Evolutionary conservation across 2,797 vertebrate genomes (phyloP), one percentile per base, ranked within the genome.

Genomic region (Micromesistius poutassou): DNA sequence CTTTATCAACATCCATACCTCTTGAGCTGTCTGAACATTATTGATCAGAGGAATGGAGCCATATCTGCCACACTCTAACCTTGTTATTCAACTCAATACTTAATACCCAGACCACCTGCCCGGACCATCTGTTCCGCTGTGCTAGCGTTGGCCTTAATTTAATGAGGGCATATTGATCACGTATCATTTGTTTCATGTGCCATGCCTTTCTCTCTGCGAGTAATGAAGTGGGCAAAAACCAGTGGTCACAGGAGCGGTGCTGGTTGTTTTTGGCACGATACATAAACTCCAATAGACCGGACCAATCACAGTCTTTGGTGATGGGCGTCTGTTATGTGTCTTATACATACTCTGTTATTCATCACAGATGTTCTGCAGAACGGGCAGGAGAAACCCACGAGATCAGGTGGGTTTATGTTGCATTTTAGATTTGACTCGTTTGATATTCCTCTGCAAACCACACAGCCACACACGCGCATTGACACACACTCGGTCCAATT

Each of bases 311-410:
- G n/a, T n/a, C 55, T 62, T 9, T 62, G 55, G 55, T 8, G 55
- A n/a, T 62, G 7, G 55, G 22, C 6, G 22, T 62, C 22, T 62
- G 6, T 28, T 68, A 68, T 68, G 12, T 9, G 14, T 62, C 62
- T 68, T 10, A 68, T 28, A 12, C 62, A 68, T 1, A 28, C 7
- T 68, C 25, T 28, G 62, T 28, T 68, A 28, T 68, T 62, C n/a
- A 28, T 68, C 72, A 78, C 85, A 92, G 91, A 88, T n/a, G 71
- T 83, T 70, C 10, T 87, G 74, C 86, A 86, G 78, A 92, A 92
- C 1, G 88, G 89, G 76, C 82, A 86, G 42, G 81, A 71, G 31
- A 72, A 72, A 25, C 16, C 74, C 66, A 6, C 31, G 9, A 62
- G 16, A 78, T 62, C 13, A 55, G 80, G 90, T 92, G 71, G 73